Conservation (phyloP, 2,797 vertebrate genomes). For the Astyanax mexicanus region DNA sequence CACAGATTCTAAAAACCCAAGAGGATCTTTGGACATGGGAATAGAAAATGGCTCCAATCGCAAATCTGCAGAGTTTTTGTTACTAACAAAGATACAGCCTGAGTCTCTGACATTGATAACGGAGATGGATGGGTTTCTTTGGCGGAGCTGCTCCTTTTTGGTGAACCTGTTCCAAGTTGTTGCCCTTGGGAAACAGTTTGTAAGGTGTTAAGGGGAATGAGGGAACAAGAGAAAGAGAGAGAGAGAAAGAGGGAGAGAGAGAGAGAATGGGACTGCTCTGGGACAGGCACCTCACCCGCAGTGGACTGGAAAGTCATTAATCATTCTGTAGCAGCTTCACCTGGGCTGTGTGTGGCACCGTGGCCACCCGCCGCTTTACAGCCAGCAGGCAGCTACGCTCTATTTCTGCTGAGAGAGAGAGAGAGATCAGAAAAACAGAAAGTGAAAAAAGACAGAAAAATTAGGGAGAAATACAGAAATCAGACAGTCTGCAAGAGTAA, state of each 20-base stretch:
- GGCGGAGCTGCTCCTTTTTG: not conserved
- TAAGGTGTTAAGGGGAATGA: slow-evolving; percentile 21
- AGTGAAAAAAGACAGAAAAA: too few relatives aligned
- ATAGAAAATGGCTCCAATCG: too few relatives aligned
- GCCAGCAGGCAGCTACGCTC: slow-evolving; percentile 49
- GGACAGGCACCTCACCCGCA: slow-evolving; percentile 32
- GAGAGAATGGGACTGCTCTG: slow-evolving; percentile 4
- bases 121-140: slow-evolving; percentile 35
- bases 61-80: not conserved
- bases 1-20: too few relatives aligned
- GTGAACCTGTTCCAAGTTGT: not conserved
- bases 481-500: not conserved
- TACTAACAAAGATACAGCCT: not conserved
- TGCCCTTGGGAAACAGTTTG: slow-evolving; percentile 35
- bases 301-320: slow-evolving; percentile 53
- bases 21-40: too few relatives aligned
- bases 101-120: slow-evolving; percentile 2
- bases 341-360: slow-evolving; percentile 44
- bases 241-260: not conserved
- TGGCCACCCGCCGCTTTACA: slow-evolving; percentile 23
- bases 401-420: slow-evolving; percentile 62
- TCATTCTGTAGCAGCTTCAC: slow-evolving; percentile 53
- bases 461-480: not conserved
- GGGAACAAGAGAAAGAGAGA: slow-evolving; percentile 30
- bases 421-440: not conserved